phyloP scores from a whole-genome alignment of 1,140 invertebrate species.

The Atta colombica region DNA sequence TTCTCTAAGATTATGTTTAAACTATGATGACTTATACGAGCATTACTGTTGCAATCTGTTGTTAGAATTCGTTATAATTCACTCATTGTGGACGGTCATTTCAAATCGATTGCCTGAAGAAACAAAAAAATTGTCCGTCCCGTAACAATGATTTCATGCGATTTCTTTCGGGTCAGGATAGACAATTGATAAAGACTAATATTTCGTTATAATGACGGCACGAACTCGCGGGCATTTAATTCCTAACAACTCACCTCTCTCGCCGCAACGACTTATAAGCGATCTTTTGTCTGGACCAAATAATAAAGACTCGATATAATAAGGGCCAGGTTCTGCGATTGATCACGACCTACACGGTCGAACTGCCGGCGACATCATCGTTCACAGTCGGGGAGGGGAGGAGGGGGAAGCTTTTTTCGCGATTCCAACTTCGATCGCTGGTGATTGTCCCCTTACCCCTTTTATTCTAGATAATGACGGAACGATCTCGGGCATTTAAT shows the following conservation, averaged over 20 bases:
- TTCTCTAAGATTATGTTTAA: constrained; percentile 11
- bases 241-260: constrained; percentile 39
- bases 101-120: background rate
- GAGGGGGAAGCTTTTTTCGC: constrained; percentile 53
- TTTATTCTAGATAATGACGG: constrained; percentile 71
- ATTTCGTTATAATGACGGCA: constrained; percentile 48
- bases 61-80: constrained; percentile 16
- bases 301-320: constrained; percentile 60
- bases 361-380: constrained; percentile 64
- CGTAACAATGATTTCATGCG: constrained; percentile 42
- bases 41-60: constrained; percentile 19
- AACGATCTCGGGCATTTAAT: constrained; percentile 82
- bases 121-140: constrained; percentile 1
- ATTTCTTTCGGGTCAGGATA: constrained; percentile 20
- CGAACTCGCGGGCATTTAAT: constrained; percentile 55
- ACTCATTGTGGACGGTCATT: constrained; percentile 10
- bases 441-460: constrained; percentile 66
- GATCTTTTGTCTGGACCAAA: constrained; percentile 42
- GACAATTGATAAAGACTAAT: constrained; percentile 67
- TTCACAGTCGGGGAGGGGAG: constrained; percentile 36
- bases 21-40: background rate
- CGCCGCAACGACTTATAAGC: constrained; percentile 33
- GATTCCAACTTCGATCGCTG: constrained; percentile 66
- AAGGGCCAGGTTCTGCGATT: constrained; percentile 30
- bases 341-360: constrained; percentile 43